Evolutionary conservation across 2,888 invertebrate species (phyloP).

Genomic region (Scaeva pyrastri): DNA sequence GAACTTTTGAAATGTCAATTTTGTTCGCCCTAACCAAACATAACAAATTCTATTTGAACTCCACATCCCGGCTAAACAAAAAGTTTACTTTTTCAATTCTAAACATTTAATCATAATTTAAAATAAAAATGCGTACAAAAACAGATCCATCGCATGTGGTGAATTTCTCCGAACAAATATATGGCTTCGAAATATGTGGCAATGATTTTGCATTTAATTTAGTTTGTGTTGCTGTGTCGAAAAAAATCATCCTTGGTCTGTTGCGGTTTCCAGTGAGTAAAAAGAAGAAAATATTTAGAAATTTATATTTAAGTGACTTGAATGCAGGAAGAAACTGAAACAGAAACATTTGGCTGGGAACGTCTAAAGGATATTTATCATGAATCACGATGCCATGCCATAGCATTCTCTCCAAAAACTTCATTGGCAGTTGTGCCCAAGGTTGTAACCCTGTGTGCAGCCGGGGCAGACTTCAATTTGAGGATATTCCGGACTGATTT

Average conservation of each 20-base stretch:
- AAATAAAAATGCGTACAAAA: conserved; percentile 78
- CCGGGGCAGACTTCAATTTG: conserved; percentile 86
- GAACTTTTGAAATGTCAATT: conserved; percentile 15
- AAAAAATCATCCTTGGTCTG: conserved; percentile 86
- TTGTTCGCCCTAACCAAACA: conserved; percentile 26
- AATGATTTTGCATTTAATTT: conserved; percentile 88
- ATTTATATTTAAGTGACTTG: not conserved
- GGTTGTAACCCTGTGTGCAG: conserved; percentile 83
- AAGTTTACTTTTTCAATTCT: not conserved
- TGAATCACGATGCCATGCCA: conserved; percentile 85
- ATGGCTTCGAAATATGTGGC: conserved; percentile 86
- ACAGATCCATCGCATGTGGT: conserved; percentile 84
- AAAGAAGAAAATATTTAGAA: not conserved
- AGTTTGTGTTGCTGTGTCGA: conserved; percentile 86
- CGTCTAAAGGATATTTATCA: conserved; percentile 86
- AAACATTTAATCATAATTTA: not conserved
- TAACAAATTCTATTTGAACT: conserved; percentile 4
- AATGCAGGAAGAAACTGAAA: conserved; percentile 84
- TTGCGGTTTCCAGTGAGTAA: conserved; percentile 86
- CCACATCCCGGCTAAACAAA: conserved; percentile 30
- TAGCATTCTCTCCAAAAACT: conserved; percentile 87
- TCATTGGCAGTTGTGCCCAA: conserved; percentile 86
- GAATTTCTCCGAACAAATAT: conserved; percentile 85
- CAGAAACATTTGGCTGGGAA: conserved; percentile 85
- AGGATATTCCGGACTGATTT: conserved; percentile 86